Evolutionary conservation across 1,140 invertebrate species (phyloP).

Genomic region (Bombus breviceps): DNA sequence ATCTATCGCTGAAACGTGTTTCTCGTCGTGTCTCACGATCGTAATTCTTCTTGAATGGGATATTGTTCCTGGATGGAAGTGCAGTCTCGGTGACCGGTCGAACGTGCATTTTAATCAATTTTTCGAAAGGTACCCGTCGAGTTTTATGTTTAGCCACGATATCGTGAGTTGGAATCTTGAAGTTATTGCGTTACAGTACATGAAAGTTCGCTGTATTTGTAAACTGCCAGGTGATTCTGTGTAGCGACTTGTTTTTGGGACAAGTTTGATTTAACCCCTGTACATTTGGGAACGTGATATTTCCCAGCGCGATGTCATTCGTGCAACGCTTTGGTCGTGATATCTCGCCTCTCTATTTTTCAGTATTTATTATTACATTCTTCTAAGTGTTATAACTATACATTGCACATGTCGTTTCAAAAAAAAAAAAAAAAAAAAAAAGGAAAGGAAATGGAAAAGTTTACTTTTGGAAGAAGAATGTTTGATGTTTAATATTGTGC

Average conservation of each 20-base stretch:
- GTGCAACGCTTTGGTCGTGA: too few relatives aligned
- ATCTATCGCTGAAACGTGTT: background rate
- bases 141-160: background rate
- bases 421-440: too few relatives aligned
- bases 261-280: background rate
- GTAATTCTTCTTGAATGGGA: background rate
- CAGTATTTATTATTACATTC: background rate
- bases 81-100: background rate
- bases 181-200: background rate
- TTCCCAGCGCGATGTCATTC: background rate
- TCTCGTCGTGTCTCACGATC: background rate
- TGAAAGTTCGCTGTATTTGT: too few relatives aligned
- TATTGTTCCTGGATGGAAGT: background rate
- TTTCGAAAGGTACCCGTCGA: background rate
- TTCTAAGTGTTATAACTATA: too few relatives aligned
- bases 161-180: background rate
- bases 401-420: too few relatives aligned
- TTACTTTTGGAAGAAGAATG: background rate
- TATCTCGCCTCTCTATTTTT: too few relatives aligned
- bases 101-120: slow-evolving; percentile 18
- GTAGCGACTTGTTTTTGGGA: background rate
- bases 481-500: background rate
- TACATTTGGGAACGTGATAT: background rate
- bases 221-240: too few relatives aligned
- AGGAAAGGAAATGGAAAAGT: background rate